A percentile compares a stretch with the other conserved stretches of the same genome.
Evolutionary conservation across 2,797 vertebrate genomes (phyloP).

Genomic region (Falco peregrinus): DNA sequence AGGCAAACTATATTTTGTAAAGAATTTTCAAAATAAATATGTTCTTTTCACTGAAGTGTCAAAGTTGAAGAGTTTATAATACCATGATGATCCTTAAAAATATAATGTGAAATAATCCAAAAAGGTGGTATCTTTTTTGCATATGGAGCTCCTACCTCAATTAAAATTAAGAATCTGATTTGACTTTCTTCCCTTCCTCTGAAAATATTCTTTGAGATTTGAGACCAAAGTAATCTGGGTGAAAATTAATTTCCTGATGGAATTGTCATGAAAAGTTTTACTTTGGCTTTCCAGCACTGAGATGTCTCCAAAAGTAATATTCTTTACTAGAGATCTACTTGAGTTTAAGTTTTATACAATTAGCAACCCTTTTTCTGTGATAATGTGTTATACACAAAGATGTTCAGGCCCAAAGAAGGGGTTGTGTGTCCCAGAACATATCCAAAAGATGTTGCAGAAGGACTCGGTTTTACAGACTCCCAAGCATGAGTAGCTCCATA

Average conservation of each 20-base stretch:
- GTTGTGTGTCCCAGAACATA: neutral
- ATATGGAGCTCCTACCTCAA: neutral
- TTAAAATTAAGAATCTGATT: neutral
- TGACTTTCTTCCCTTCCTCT: neutral
- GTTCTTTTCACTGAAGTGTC: neutral
- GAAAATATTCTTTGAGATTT: neutral
- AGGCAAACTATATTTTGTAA: neutral
- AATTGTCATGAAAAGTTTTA: neutral
- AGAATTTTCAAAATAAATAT: neutral
- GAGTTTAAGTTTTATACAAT: neutral
- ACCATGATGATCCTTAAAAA: neutral
- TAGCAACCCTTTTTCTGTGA: neutral
- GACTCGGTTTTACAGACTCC: neutral
- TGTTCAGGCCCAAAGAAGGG: neutral
- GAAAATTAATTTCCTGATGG: neutral
- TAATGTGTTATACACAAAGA: neutral
- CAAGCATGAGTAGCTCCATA: neutral
- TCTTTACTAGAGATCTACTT: neutral
- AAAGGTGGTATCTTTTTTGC: rapidly evolving
- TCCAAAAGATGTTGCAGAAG: neutral
- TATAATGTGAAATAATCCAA: neutral
- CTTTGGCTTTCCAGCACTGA: neutral
- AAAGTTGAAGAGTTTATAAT: neutral
- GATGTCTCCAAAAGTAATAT: neutral
- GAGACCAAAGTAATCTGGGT: neutral